These are phyloP conservation scores for Crossocerus cetratus DNA, from an alignment of 2,888 invertebrate genomes.

Conservation along the genomic window DNA sequence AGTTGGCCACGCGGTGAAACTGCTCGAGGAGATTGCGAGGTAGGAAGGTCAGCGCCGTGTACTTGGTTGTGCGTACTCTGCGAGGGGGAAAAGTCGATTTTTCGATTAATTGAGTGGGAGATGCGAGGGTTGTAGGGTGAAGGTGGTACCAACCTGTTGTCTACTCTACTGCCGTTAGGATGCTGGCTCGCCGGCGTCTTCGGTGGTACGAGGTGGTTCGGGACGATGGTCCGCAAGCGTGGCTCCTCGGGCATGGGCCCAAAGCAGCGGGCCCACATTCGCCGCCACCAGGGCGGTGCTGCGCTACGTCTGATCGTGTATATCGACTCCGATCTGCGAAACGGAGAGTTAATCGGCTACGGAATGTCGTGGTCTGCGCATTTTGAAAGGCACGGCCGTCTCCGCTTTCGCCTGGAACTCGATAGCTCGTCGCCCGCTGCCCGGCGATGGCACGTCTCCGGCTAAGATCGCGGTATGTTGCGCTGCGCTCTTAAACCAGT, in stretches of 20 bases:
- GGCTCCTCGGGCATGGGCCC: constrained; percentile 83
- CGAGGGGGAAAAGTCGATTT: constrained; percentile 27
- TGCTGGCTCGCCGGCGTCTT: constrained; percentile 89
- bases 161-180: constrained; percentile 89
- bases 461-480: neutral
- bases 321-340: constrained; percentile 86
- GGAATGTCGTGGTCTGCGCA: neutral
- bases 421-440: neutral
- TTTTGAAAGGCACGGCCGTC: neutral
- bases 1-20: constrained; percentile 97
- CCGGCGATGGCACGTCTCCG: neutral
- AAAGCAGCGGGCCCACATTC: constrained; percentile 77
- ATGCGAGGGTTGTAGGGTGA: too few species aligned
- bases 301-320: constrained; percentile 89
- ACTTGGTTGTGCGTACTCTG: constrained; percentile 95
- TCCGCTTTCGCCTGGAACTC: neutral
- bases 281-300: constrained; percentile 85
- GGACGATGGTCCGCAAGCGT: constrained; percentile 86
- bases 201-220: constrained; percentile 90
- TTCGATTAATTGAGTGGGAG: too few species aligned
- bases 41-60: constrained; percentile 94
- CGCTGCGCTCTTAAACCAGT: neutral
- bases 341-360: neutral
- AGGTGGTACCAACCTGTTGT: constrained; percentile 80
- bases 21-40: constrained; percentile 98